Evolutionary conservation across 2,888 invertebrate genomes (phyloP), one percentile per base, ranked within the genome.

Genomic region (Caenorhabditis drosophilae): DNA sequence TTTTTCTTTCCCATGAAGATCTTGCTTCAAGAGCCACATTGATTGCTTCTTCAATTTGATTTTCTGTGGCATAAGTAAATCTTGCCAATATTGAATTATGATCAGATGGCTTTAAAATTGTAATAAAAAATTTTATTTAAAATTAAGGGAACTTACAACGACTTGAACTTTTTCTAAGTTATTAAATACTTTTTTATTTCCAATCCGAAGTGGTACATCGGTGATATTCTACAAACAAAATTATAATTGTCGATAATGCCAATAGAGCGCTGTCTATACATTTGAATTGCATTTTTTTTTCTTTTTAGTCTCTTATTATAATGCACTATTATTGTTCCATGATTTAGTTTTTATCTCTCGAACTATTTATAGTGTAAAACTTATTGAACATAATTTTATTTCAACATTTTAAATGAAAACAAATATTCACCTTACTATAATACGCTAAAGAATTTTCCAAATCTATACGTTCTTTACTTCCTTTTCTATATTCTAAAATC

Each of bases 181-280:
- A 58, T 77, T 72, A 12, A 67, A 76, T 44, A 81, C 77, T 53
- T 90, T 90, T 85, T 96, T 89, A 74, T 90, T 90, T n/a, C 95
- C 97, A 84, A 98, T 92, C n/a, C 96, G 89, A 83, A 98, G 90
- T 9, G 98, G 97, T 62, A 97, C 89, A 73, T 97, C 95, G 82
- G 90, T 90, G 35, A 52, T 38, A 26, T 57, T 71, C 66, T 71
- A 27, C 38, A 73, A 45, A 42, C 23, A 25, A 42, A 25, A 4
- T 25, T 11, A 25, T 6, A 40, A 40, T 40, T n/a, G 4, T 36
- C 7, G n/a, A 11, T 31, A 6, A 12, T 6, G 31, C 31, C 31
- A 31, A 31, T 31, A 31, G n/a, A n/a, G n/a, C n/a, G n/a, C n/a
- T n/a, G n/a, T 31, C 12, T 31, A 31, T 6, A 12, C 31, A 31